phyloP scores from a whole-genome alignment of 2,113 vertebrate species.

The Crotalus horridus region DNA sequence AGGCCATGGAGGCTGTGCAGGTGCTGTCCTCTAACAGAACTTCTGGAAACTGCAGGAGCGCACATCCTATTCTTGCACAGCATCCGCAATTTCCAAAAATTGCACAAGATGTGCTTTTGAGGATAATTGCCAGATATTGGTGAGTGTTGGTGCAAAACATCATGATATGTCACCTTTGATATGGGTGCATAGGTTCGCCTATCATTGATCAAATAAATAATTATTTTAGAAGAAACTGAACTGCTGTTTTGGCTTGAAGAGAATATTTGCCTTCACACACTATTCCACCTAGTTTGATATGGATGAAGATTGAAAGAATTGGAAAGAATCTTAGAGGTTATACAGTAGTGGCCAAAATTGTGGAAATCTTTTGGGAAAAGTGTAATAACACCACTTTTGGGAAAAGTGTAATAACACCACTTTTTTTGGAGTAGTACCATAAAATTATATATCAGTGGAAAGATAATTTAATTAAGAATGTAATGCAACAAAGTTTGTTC shows the following conservation, averaged over 20 bases:
- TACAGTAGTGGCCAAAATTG: not conserved
- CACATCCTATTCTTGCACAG: not conserved
- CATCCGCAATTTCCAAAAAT: not conserved
- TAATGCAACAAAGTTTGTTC: too few species aligned
- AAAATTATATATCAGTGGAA: too few species aligned
- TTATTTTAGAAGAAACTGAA: not conserved
- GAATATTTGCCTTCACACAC: not conserved
- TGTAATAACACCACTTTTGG: too few species aligned
- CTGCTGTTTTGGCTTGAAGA: not conserved
- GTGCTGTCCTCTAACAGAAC: not conserved
- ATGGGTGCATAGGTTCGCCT: not conserved
- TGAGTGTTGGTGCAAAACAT: not conserved
- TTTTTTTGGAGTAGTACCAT: too few species aligned
- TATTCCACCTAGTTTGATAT: not conserved
- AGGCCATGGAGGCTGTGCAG: not conserved
- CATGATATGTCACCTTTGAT: too few species aligned
- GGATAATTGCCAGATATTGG: not conserved
- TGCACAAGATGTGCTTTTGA: not conserved
- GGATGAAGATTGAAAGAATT: not conserved
- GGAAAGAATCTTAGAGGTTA: not conserved
- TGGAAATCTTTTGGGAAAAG: too few species aligned
- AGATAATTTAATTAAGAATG: too few species aligned
- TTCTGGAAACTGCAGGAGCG: not conserved
- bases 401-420: too few species aligned
- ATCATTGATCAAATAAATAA: not conserved